Percentiles rank a stretch among this genome's conserved stretches.
phyloP scores from a whole-genome alignment of 2,113 vertebrate species.

The Anoura caudifer region DNA sequence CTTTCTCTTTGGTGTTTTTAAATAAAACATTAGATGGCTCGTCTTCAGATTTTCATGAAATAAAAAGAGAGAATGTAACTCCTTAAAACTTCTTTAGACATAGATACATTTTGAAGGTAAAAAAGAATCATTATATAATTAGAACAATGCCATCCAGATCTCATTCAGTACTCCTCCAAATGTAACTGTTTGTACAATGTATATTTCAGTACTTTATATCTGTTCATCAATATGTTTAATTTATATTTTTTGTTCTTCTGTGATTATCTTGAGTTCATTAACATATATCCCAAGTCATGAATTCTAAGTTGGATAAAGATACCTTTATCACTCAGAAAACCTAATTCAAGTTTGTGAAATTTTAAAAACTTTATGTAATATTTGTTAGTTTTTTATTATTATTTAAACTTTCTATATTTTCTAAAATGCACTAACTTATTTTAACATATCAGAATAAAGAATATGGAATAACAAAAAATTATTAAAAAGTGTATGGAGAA shows the following conservation, averaged over 20 bases:
- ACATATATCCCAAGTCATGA: background rate
- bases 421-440: background rate
- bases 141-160: background rate
- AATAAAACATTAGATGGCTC: background rate
- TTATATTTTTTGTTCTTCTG: background rate
- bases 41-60: background rate
- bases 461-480: background rate
- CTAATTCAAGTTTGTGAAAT: background rate
- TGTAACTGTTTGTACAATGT: background rate
- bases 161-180: background rate
- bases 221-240: background rate
- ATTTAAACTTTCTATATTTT: background rate
- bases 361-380: background rate
- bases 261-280: background rate
- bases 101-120: background rate
- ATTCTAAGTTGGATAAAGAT: background rate
- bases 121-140: background rate
- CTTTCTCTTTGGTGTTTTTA: background rate
- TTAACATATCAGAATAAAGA: background rate
- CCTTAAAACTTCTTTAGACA: background rate
- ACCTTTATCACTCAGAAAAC: background rate
- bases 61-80: background rate
- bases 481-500: background rate
- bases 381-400: background rate
- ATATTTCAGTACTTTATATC: background rate